Conservation (phyloP, 2,113 vertebrate species). For the Coreoperca whiteheadi region DNA sequence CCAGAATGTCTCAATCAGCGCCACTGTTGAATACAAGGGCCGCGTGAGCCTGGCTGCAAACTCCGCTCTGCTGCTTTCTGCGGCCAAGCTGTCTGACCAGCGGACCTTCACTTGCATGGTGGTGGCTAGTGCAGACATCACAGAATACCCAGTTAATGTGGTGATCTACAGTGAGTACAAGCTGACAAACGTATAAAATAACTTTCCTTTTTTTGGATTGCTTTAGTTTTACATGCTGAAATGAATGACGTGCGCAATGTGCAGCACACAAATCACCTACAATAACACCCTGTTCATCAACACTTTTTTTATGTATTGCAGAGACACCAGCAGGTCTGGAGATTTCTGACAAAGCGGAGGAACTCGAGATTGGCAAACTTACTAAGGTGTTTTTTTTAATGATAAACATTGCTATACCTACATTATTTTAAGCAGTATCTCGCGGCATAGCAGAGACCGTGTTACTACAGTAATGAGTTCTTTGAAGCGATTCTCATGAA, state of each 20-base stretch:
- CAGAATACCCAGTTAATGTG: constrained; percentile 85
- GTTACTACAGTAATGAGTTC: constrained; percentile 75
- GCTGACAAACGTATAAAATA: neutral
- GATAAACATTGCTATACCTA: constrained; percentile 63
- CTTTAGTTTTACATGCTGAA: neutral
- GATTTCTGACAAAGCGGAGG: constrained; percentile 86
- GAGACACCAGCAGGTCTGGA: constrained; percentile 88
- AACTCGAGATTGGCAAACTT: constrained; percentile 90
- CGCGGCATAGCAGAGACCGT: constrained; percentile 55
- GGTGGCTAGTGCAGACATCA: constrained; percentile 83
- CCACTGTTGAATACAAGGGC: constrained; percentile 87
- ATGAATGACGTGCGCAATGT: constrained; percentile 6
- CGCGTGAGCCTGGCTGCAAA: constrained; percentile 89
- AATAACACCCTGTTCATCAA: constrained; percentile 8
- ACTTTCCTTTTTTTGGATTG: neutral
- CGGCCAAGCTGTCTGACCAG: constrained; percentile 88
- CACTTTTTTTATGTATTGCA: constrained; percentile 76
- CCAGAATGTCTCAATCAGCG: constrained; percentile 65
- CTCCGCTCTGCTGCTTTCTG: constrained; percentile 88
- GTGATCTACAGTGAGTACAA: constrained; percentile 92
- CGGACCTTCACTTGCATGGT: constrained; percentile 93
- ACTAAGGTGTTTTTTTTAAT: constrained; percentile 86
- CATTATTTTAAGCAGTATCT: constrained; percentile 67
- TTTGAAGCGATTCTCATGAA: constrained; percentile 81
- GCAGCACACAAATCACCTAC: neutral